A percentile compares a stretch with the other conserved stretches of the same genome.
phyloP scores from a whole-genome alignment of 2,888 invertebrate species.

The Gari tellinella region DNA sequence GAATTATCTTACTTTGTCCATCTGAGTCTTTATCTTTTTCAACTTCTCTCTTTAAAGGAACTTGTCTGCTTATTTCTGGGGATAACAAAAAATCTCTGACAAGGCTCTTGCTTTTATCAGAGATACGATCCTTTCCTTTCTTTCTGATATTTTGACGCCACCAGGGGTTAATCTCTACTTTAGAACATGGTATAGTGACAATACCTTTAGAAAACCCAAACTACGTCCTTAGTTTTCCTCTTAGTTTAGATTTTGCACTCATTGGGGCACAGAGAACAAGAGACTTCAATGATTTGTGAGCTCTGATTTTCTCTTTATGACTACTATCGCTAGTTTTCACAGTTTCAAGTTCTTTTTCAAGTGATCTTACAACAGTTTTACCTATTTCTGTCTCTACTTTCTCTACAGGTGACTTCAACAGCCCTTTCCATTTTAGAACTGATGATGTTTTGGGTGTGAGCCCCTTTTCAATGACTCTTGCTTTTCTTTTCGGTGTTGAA shows the following conservation, averaged over 20 bases:
- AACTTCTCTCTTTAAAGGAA: conserved; percentile 48
- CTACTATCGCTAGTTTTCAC: conserved; percentile 23
- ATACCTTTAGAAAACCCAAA: conserved; percentile 13
- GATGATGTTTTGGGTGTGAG: conserved; percentile 35
- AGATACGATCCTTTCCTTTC: conserved; percentile 19
- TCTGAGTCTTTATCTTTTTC: conserved; percentile 13
- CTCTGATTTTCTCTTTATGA: conserved; percentile 2
- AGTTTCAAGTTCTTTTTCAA: conserved; percentile 22
- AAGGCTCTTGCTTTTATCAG: conserved; percentile 3
- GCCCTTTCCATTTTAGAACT: conserved; percentile 17
- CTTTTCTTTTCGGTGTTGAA: conserved; percentile 38
- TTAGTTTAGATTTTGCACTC: no score
- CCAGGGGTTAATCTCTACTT: conserved; percentile 10
- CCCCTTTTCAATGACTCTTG: conserved; percentile 25
- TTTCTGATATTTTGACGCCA: conserved; percentile 33
- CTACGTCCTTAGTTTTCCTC: conserved; percentile 27
- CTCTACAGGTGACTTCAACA: conserved; percentile 23
- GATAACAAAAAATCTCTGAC: conserved; percentile 36
- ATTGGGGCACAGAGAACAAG: no score
- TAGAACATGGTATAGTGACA: conserved; percentile 26
- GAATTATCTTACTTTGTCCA: conserved; percentile 25
- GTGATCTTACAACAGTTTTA: conserved; percentile 16
- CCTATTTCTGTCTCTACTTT: conserved; percentile 24
- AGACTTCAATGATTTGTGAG: no score
- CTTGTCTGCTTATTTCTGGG: conserved; percentile 49